Percentiles rank a stretch among this genome's conserved stretches.
Evolutionary conservation across 2,888 invertebrate species (phyloP).

Genomic region (Subacronicta megacephala): DNA sequence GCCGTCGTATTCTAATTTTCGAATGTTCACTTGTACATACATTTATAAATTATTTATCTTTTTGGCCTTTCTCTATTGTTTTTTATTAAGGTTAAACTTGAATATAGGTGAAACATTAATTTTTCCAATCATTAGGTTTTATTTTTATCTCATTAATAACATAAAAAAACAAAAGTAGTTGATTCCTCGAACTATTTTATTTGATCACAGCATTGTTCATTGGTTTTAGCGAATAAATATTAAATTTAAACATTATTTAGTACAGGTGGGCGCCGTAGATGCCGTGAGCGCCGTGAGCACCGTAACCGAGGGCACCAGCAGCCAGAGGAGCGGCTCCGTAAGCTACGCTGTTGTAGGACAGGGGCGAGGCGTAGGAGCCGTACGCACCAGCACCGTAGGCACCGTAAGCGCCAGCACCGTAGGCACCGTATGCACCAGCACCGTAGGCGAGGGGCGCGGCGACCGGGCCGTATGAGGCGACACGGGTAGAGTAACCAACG

Average conservation of each 20-base stretch:
- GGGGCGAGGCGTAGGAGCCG: constrained; percentile 38
- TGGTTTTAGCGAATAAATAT: constrained; percentile 7
- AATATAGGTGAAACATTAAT: no score
- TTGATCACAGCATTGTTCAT: constrained; percentile 8
- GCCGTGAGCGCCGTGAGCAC: constrained; percentile 27
- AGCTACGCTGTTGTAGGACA: constrained; percentile 38
- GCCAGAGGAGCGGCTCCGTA: constrained; percentile 39
- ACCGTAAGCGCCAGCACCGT: constrained; percentile 42
- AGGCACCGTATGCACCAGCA: constrained; percentile 50
- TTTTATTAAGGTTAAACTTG: no score
- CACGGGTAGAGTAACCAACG: constrained; percentile 62
- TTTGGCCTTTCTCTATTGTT: no score
- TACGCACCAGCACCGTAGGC: constrained; percentile 44
- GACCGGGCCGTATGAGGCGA: constrained; percentile 57
- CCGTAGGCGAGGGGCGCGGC: constrained; percentile 50
- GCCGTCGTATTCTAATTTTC: no score
- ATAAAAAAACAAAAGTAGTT: not conserved
- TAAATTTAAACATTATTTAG: constrained; percentile 15
- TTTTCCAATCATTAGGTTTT: no score
- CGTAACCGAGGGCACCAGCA: constrained; percentile 42
- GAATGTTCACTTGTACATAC: no score
- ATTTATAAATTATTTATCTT: no score
- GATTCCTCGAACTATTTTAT: not conserved
- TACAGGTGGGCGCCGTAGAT: constrained; percentile 38
- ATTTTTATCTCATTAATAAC: no score